Conservation (phyloP, 2,797 vertebrate species). For the Cyclura pinguis region DNA sequence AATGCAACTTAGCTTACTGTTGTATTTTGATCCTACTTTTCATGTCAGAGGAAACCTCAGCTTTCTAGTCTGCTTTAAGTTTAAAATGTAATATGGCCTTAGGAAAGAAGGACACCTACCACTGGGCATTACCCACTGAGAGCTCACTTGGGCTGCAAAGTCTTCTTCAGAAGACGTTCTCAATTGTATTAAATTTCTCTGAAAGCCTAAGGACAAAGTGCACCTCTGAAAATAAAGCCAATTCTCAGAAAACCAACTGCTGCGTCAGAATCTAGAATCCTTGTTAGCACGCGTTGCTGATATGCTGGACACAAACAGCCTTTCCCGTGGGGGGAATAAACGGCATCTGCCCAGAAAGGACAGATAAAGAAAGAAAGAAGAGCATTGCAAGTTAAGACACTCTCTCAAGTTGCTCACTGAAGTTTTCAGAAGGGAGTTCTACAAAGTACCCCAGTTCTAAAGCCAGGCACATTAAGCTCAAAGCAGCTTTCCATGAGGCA, state of each 20-base stretch:
- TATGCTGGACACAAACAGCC: neutral
- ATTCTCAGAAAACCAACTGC: conserved; percentile 16
- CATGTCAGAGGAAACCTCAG: neutral
- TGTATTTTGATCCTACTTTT: neutral
- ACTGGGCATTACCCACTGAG: neutral
- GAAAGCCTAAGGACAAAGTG: conserved; percentile 4
- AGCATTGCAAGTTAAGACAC: neutral
- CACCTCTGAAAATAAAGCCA: neutral
- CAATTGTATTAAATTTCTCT: neutral
- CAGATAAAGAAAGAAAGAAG: conserved; percentile 1
- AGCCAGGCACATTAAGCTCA: neutral
- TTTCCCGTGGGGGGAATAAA: neutral
- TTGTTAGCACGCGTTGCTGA: neutral
- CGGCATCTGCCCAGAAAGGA: neutral
- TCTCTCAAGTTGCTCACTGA: neutral
- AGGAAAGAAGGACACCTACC: neutral
- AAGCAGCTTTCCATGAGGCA: neutral
- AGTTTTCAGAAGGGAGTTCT: neutral
- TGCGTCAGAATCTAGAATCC: conserved; percentile 21
- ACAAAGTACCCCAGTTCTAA: neutral
- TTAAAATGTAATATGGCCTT: neutral
- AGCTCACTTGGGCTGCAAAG: neutral
- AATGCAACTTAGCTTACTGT: neutral
- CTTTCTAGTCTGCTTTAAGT: neutral
- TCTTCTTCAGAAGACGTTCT: neutral